A percentile compares a stretch with the other conserved stretches of the same genome.
phyloP scores from a whole-genome alignment of 2,797 vertebrate species.

The Podarcis siculus region DNA sequence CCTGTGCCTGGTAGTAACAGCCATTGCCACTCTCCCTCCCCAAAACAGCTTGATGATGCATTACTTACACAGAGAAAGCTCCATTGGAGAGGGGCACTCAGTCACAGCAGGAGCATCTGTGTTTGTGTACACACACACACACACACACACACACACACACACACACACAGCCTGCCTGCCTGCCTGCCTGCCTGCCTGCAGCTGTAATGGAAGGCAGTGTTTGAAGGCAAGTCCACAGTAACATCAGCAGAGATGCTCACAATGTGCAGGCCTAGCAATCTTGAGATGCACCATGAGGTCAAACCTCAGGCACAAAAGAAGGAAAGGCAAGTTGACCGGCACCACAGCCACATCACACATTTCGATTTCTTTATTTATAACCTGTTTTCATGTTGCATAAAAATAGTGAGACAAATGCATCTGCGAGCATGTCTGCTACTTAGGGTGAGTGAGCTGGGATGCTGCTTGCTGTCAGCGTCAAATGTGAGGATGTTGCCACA shows the following conservation, averaged over 20 bases:
- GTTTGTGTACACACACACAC: not conserved
- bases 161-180: no score
- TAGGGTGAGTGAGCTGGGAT: not conserved
- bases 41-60: constrained; percentile 21
- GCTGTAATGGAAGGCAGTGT: not conserved
- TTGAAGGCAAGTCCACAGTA: not conserved
- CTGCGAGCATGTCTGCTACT: not conserved
- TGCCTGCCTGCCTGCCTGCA: not conserved
- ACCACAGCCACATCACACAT: not conserved
- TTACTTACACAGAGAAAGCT: constrained; percentile 23
- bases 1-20: constrained; percentile 50
- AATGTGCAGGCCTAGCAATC: not conserved
- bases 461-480: not conserved
- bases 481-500: not conserved
- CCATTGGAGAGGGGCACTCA: not conserved
- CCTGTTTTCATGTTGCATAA: not conserved
- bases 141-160: not conserved
- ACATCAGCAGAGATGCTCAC: not conserved
- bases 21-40: constrained; percentile 46
- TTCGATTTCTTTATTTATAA: not conserved
- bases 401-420: not conserved
- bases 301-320: not conserved
- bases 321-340: not conserved
- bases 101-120: not conserved
- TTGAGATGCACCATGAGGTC: not conserved